Evolutionary conservation across 2,888 invertebrate genomes (phyloP).

Genomic region (Hoplodrina ambigua): DNA sequence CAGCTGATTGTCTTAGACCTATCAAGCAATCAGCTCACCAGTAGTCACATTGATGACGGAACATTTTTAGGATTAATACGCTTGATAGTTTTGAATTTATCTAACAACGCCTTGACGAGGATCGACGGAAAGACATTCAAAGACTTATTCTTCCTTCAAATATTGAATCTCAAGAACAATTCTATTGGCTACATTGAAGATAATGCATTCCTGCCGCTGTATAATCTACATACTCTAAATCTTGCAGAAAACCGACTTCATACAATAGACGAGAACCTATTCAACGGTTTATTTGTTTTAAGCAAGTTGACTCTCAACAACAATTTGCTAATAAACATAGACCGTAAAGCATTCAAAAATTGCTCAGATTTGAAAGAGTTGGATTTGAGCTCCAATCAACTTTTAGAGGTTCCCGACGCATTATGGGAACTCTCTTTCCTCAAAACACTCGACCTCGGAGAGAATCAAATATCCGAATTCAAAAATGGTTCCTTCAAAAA

Average conservation of each 20-base stretch:
- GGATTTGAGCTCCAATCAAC: constrained; percentile 96
- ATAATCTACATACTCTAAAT: constrained; percentile 97
- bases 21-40: constrained; percentile 95
- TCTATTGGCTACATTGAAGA: constrained; percentile 97
- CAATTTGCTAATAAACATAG: constrained; percentile 95
- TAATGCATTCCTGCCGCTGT: constrained; percentile 96
- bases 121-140: constrained; percentile 96
- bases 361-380: constrained; percentile 96
- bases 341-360: constrained; percentile 95
- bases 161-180: constrained; percentile 96
- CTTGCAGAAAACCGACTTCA: constrained; percentile 96
- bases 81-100: constrained; percentile 95
- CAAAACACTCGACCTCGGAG: constrained; percentile 97
- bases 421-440: constrained; percentile 95
- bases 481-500: constrained; percentile 96
- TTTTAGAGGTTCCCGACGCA: constrained; percentile 95
- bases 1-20: constrained; percentile 96
- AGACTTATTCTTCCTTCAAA: constrained; percentile 96
- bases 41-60: constrained; percentile 95
- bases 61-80: constrained; percentile 96
- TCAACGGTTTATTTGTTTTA: constrained; percentile 95
- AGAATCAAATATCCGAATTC: constrained; percentile 96
- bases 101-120: constrained; percentile 95
- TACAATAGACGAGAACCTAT: constrained; percentile 94
- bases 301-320: constrained; percentile 96